A percentile compares a stretch with the other conserved stretches of the same genome.
Conservation (phyloP, 2,797 vertebrate genomes). For the Adelosebastes latens region DNA sequence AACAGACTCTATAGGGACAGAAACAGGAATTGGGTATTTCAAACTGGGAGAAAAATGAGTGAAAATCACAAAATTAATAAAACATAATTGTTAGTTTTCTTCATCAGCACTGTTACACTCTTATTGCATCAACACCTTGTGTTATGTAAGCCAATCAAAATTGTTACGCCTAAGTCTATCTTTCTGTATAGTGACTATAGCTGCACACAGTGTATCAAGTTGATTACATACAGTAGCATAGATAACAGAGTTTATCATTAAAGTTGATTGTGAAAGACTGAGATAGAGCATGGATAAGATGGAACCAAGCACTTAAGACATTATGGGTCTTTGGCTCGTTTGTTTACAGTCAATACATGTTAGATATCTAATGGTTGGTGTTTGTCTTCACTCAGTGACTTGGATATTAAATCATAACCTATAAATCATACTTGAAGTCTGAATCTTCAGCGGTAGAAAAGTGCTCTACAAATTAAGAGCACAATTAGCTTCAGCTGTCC, state of each 20-base stretch:
- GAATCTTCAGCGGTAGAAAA: background rate
- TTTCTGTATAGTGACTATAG: background rate
- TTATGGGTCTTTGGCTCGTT: background rate
- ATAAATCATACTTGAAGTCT: background rate
- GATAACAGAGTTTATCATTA: background rate
- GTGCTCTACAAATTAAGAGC: background rate
- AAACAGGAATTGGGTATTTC: background rate
- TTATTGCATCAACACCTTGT: constrained; percentile 5
- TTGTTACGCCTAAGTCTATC: background rate
- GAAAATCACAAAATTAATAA: background rate
- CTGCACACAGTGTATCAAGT: background rate
- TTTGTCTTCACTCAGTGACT: background rate
- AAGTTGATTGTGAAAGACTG: background rate
- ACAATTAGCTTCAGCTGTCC: background rate
- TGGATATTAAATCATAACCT: background rate
- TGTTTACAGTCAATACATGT: background rate
- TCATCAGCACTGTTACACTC: constrained; percentile 7
- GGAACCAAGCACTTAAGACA: constrained; percentile 3
- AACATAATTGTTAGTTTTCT: background rate
- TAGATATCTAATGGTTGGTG: background rate
- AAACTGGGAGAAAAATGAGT: background rate
- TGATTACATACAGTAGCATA: background rate
- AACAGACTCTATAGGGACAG: background rate
- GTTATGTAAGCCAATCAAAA: background rate
- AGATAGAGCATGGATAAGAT: background rate